Evolutionary conservation across 2,113 vertebrate species (phyloP).

Genomic region (Seriola rivoliana): DNA sequence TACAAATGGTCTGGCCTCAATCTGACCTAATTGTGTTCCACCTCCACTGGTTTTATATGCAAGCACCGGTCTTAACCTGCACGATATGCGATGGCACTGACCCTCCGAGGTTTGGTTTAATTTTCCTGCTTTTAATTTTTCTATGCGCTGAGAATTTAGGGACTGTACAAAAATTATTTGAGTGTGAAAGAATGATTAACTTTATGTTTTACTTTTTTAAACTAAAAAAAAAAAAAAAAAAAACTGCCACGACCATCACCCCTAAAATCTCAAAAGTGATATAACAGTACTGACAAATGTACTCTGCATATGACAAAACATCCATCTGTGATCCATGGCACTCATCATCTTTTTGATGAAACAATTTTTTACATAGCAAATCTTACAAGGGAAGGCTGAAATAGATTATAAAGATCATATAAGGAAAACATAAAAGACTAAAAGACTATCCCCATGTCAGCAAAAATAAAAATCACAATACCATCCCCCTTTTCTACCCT

Average conservation of each 20-base stretch:
- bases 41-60: conserved; percentile 62
- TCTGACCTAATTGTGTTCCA: conserved; percentile 79
- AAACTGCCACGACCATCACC: not conserved
- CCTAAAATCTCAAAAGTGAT: not conserved
- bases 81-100: conserved; percentile 4
- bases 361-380: not conserved
- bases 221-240: not conserved
- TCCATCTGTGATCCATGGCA: not conserved
- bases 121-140: conserved; percentile 6
- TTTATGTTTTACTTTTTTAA: not conserved
- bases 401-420: not conserved
- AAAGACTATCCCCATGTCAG: not conserved
- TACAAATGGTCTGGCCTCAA: conserved; percentile 76
- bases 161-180: not conserved
- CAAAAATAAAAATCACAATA: not conserved
- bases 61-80: conserved; percentile 37
- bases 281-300: not conserved
- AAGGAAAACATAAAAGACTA: not conserved
- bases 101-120: conserved; percentile 19
- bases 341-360: not conserved
- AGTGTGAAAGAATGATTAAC: not conserved
- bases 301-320: not conserved
- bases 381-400: not conserved
- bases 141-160: conserved; percentile 1
- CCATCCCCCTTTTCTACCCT: not conserved